Base-by-base conservation (phyloP, 2,888 invertebrate genomes). In the Gastracanthus pulcherrimus region DNA sequence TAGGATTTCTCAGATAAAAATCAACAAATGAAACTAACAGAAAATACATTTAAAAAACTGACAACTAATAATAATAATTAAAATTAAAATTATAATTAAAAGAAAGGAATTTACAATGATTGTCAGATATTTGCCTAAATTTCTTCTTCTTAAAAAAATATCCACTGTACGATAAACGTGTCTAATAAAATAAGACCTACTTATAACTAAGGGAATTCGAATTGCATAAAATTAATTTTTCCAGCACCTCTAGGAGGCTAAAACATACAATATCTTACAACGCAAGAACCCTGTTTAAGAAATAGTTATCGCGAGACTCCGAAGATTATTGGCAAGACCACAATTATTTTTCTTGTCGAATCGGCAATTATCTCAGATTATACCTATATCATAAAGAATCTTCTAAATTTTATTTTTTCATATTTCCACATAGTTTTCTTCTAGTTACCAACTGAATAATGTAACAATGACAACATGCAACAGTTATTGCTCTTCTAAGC, bases 251-350 rank as follows among this genome's bases (percentile, higher is more conserved):
- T 5, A 62, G 7, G 45, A 48, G 77, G 72, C 60, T 67, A 34
- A 77, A 64, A 76, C 19, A 60, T 79, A 76, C 31, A 29, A 76
- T 76, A 82, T 80, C 76, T 82, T 82, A 82, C 76, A 64, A 80
- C 36, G 77, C 76, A 77, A 76, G 13, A 79, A 82, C 76, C 80
- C 82, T 80, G 80, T 80, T 76, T 74, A 58, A 67, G 7, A 71
- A 77, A 80, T 80, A 76, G 77, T 80, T 34, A 74, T 82, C 55
- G 69, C 71, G 36, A 82, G 41, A 70, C 31, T 55, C 23, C 31
- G 64, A 74, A 58, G 38, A 77, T 76, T 45, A 82, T 80, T 80
- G 82, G 82, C 82, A 82, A 82, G 82, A 82, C 38, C 41, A 34
- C 19, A 70, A 76, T 76, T 76, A 66, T 69, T 75, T 75, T 70